A percentile compares a stretch with the other conserved stretches of the same genome.
Conservation (phyloP, 2,797 vertebrate species). For the Acanthurus leucopareius region DNA sequence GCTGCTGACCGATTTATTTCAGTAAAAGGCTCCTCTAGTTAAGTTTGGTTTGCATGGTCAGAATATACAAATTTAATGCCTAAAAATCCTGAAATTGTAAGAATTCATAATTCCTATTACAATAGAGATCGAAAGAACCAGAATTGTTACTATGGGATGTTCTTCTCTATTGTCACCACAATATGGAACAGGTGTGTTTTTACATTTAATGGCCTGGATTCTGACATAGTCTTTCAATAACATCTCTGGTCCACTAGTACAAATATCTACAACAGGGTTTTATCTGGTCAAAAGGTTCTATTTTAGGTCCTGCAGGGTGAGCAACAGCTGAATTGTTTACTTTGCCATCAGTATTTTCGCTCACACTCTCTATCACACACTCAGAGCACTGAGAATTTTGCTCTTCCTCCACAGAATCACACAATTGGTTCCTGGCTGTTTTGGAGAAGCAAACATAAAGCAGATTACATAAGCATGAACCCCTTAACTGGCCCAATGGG, state of each 20-base stretch:
- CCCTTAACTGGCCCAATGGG: constrained; percentile 48
- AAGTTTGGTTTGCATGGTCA: no score
- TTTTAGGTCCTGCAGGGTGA: background rate
- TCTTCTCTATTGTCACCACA: background rate
- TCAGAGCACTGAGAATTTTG: constrained; percentile 16
- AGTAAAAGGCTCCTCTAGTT: no score
- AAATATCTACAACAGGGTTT: background rate
- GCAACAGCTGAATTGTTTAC: background rate
- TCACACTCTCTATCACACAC: background rate
- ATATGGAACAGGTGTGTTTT: background rate
- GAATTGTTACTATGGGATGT: background rate
- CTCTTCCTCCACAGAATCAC: constrained; percentile 14
- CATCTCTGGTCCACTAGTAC: background rate
- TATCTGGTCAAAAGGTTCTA: background rate
- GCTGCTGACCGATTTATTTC: no score
- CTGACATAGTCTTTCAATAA: background rate
- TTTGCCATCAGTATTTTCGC: background rate
- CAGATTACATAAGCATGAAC: constrained; percentile 59
- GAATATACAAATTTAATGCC: no score
- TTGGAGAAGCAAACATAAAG: constrained; percentile 42
- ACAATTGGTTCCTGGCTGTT: constrained; percentile 31
- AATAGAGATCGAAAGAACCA: background rate
- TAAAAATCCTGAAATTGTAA: no score
- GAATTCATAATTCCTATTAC: background rate
- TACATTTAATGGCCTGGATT: background rate